A percentile compares a stretch with the other conserved stretches of the same genome.
These are phyloP conservation scores for Sebastes iracundus DNA, from an alignment of 2,797 vertebrate genomes.

Conservation along the genomic window DNA sequence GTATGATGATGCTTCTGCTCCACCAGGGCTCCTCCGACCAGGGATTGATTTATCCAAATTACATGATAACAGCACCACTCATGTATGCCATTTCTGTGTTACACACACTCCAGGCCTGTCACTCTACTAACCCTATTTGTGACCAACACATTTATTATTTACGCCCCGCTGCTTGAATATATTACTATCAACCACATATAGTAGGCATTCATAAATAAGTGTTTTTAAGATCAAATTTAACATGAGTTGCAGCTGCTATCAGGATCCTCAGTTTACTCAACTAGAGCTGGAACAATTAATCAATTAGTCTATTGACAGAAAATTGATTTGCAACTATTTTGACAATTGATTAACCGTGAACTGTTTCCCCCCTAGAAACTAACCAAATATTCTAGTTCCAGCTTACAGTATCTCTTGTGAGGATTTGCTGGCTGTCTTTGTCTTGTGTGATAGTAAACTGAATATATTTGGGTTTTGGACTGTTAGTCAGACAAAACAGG, in stretches of 20 bases:
- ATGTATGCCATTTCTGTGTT: background rate
- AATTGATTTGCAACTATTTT: background rate
- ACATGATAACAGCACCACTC: conserved; percentile 3
- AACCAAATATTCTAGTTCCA: background rate
- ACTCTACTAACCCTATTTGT: conserved; percentile 2
- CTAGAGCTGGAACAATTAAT: background rate
- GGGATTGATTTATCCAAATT: conserved; percentile 47
- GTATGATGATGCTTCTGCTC: conserved; percentile 8
- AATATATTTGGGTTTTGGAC: background rate
- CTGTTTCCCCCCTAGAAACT: background rate
- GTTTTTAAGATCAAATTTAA: background rate
- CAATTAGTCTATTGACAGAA: background rate
- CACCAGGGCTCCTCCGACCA: conserved; percentile 19
- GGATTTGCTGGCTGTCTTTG: background rate
- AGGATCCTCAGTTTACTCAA: background rate
- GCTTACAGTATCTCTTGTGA: background rate
- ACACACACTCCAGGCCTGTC: background rate
- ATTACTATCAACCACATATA: background rate
- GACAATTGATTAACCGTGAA: background rate
- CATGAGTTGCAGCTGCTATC: background rate
- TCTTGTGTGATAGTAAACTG: background rate
- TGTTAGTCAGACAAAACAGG: background rate
- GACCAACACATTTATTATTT: conserved; percentile 10
- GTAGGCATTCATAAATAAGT: background rate
- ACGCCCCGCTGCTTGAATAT: background rate